Base-by-base conservation (phyloP, 2,797 vertebrate genomes). In the Numenius phaeopus region DNA sequence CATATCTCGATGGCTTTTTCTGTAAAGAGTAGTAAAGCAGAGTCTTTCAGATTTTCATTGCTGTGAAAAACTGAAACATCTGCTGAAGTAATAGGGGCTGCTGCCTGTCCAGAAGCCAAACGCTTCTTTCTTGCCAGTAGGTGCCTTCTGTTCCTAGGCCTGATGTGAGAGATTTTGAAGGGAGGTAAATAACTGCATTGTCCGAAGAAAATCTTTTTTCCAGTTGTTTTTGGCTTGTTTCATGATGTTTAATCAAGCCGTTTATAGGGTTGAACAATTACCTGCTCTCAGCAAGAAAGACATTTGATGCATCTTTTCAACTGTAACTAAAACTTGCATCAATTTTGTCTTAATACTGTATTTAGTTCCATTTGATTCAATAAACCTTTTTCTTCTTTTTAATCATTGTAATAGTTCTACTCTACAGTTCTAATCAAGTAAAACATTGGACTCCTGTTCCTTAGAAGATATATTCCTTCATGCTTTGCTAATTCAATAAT, bases 401-500 rank as follows among this genome's bases (percentile, higher is more conserved):
- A 73, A 70, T 89, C 22, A 49, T 61, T 80, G 42, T 80, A 72
- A 72, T 87, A 52, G 44, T 72, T 94, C 71, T 78, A n/a, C 39
- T 92, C 10, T 80, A n/a, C 30, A 52, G 24, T 85, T 81, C 72
- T 75, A 93, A 93, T 93, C 47, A 72, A 42, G 71, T 90, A 83
- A 90, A 95, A 59, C 46, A 40, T 57, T 83, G 39, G 87, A 64
- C 21, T 93, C 7, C 27, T 94, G 81, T 85, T 79, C 30, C 57
- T 72, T 89, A 47, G 65, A 91, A 95, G 83, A 83, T 78, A 49
- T 30, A 24, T 81, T 89, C 44, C 46, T 87, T 94, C 83, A 78
- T 92, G 93, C 80, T 92, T 95, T 96, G 37, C 40, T 96, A 89
- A 87, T 95, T 96, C 95, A 89, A 2, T 86, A 94, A 92, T 93